Evolutionary conservation across 1,140 invertebrate genomes (phyloP).

Genomic region (Philopotamus ludificatus): DNA sequence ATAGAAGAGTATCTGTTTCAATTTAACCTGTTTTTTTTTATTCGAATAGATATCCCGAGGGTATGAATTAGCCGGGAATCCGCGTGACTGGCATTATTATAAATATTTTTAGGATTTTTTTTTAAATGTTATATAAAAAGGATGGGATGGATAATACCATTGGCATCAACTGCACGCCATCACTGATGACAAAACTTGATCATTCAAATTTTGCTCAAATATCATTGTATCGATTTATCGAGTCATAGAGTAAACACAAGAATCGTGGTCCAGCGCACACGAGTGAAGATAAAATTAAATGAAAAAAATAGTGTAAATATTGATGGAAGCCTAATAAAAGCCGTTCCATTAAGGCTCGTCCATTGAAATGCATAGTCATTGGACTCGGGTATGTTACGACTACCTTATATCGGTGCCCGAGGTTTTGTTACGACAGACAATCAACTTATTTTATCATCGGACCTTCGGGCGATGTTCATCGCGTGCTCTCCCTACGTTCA

Average conservation of each 20-base stretch:
- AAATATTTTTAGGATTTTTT: no score
- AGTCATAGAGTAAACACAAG: slow-evolving; percentile 10
- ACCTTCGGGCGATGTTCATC: slow-evolving; percentile 17
- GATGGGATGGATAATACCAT: no score
- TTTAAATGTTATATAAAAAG: no score
- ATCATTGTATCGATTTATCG: no score
- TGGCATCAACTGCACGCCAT: no score
- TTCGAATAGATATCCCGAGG: no score
- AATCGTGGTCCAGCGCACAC: slow-evolving; percentile 8
- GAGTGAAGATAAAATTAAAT: neutral
- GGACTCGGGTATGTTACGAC: neutral
- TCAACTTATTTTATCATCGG: slow-evolving; percentile 23
- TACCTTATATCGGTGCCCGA: neutral
- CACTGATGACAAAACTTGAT: no score
- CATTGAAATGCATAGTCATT: slow-evolving; percentile 27
- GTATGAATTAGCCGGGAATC: no score
- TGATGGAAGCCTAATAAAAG: slow-evolving; percentile 31
- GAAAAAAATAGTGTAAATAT: slow-evolving; percentile 27
- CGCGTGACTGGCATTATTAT: no score
- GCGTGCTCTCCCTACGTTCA: neutral
- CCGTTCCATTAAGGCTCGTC: slow-evolving; percentile 16
- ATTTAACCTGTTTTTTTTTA: no score
- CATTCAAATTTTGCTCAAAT: no score
- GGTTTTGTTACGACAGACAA: slow-evolving; percentile 12
- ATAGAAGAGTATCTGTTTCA: no score